A percentile compares a stretch with the other conserved stretches of the same genome.
Conservation (phyloP, 2,797 vertebrate genomes). For the Enteromius anoplus region DNA sequence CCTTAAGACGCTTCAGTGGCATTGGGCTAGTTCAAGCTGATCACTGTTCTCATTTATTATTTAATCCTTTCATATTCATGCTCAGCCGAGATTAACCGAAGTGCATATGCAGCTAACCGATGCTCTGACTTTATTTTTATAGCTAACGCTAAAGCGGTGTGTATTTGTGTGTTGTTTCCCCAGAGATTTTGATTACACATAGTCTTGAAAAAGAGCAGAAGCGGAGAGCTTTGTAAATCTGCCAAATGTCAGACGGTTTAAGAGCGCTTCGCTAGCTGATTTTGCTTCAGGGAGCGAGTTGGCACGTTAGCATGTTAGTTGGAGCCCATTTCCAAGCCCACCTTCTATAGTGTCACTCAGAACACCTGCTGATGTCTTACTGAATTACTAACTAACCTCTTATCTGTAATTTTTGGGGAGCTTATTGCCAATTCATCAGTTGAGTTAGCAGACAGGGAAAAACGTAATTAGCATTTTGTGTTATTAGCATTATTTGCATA, state of each 20-base stretch:
- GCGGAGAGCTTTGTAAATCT: constrained; percentile 33
- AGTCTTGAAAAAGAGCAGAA: constrained; percentile 37
- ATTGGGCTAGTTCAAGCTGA: constrained; percentile 52
- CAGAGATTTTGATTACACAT: constrained; percentile 31
- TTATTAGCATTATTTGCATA: constrained; percentile 40
- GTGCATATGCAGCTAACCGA: constrained; percentile 52
- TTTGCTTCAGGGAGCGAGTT: constrained; percentile 34
- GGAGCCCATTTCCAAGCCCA: constrained; percentile 25
- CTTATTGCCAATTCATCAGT: constrained; percentile 3
- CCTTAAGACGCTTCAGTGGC: constrained; percentile 59
- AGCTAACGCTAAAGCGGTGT: constrained; percentile 43
- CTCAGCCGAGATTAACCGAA: constrained; percentile 39
- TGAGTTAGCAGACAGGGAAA: not conserved
- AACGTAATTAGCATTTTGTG: constrained; percentile 8
- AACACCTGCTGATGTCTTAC: constrained; percentile 40
- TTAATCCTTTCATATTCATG: constrained; percentile 49
- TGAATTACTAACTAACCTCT: constrained; percentile 3
- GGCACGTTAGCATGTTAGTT: constrained; percentile 30
- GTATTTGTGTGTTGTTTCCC: constrained; percentile 33
- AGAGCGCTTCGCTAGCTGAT: constrained; percentile 19
- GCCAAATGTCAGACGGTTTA: constrained; percentile 40
- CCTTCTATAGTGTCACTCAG: constrained; percentile 14
- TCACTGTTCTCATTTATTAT: constrained; percentile 53
- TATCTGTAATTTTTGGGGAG: not conserved
- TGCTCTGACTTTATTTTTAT: constrained; percentile 56